Evolutionary conservation across 2,888 invertebrate species (phyloP).

Genomic region (Eupithecia inturbata): DNA sequence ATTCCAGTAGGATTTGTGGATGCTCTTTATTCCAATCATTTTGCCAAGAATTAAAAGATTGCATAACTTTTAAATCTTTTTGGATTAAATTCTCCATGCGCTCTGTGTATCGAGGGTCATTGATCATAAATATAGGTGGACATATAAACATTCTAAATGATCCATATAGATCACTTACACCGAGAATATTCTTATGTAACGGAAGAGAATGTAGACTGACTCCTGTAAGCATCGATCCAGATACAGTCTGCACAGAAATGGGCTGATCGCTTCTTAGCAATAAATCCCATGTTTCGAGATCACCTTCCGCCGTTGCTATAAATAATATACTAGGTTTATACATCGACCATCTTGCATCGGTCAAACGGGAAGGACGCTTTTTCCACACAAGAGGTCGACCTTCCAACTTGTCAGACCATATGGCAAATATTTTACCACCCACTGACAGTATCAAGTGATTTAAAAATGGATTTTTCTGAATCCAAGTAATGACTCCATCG

Average conservation of each 20-base stretch:
- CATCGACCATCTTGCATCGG: constrained; percentile 90
- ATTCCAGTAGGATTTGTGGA: constrained; percentile 68
- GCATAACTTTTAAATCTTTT: constrained; percentile 81
- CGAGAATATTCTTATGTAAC: constrained; percentile 85
- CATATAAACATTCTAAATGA: constrained; percentile 86
- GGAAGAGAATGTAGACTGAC: constrained; percentile 84
- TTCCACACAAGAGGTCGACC: constrained; percentile 88
- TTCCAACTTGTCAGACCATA: constrained; percentile 88
- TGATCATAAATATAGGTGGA: constrained; percentile 81
- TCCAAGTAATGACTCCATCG: constrained; percentile 87
- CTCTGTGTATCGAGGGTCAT: constrained; percentile 68
- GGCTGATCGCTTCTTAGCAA: constrained; percentile 87
- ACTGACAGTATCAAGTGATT: constrained; percentile 86
- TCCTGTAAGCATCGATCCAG: constrained; percentile 87
- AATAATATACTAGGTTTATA: constrained; percentile 89
- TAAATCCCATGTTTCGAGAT: constrained; percentile 92
- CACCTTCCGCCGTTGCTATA: constrained; percentile 89
- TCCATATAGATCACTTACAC: constrained; percentile 88
- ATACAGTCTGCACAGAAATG: constrained; percentile 86
- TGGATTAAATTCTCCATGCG: constrained; percentile 77
- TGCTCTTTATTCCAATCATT: constrained; percentile 81
- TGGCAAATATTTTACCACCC: constrained; percentile 89
- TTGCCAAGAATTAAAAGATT: constrained; percentile 85
- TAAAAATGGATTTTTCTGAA: constrained; percentile 86
- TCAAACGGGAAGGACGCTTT: constrained; percentile 83